Percentiles rank a stretch among this genome's conserved stretches.
phyloP scores from a whole-genome alignment of 2,113 vertebrate genomes.

The Tinamus guttatus region DNA sequence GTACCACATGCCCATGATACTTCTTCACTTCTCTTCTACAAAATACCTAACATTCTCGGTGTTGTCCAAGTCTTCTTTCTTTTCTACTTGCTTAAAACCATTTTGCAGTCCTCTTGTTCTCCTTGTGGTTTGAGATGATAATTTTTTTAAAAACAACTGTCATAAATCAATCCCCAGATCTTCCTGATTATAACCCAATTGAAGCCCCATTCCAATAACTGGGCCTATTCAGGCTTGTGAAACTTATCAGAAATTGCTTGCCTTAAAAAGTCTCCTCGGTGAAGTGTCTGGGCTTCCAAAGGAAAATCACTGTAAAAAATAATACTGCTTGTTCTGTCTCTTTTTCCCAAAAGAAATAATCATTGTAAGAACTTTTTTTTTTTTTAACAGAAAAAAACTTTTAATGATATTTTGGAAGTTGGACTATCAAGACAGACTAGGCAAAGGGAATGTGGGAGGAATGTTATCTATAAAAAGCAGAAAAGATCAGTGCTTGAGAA shows the following conservation, averaged over 20 bases:
- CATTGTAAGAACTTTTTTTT: background rate
- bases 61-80: background rate
- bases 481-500: background rate
- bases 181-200: background rate
- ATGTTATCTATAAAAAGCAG: background rate
- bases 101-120: background rate
- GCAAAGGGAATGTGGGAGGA: background rate
- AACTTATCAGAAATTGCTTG: background rate
- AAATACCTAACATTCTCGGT: background rate
- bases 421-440: background rate
- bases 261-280: background rate
- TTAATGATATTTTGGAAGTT: background rate
- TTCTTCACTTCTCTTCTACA: background rate
- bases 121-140: background rate
- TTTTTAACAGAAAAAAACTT: background rate
- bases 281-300: background rate
- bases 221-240: background rate
- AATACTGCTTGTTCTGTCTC: background rate
- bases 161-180: background rate
- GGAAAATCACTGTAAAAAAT: background rate
- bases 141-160: background rate
- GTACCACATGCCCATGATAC: rapidly evolving
- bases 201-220: background rate
- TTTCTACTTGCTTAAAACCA: background rate
- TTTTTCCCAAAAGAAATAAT: background rate